Conservation (phyloP, 1,140 invertebrate species). For the Aphidius ervi region DNA sequence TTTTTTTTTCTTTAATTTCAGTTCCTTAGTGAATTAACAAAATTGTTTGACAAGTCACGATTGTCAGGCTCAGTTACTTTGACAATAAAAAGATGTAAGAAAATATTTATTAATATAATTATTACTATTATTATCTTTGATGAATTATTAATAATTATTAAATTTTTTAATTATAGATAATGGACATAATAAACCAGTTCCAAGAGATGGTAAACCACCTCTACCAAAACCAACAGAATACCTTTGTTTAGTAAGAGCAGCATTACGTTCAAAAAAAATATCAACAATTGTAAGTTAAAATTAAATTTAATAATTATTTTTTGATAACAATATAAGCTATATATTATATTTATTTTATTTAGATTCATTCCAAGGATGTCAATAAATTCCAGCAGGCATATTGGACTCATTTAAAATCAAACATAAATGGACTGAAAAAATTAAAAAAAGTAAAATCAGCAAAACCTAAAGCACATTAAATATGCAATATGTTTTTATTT, state of each 20-base stretch:
- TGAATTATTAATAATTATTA: neutral
- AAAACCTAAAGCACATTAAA: slow-evolving; percentile 60
- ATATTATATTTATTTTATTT: slow-evolving; percentile 30
- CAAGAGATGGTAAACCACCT: slow-evolving; percentile 57
- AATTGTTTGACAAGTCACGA: slow-evolving; percentile 65
- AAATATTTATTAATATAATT: slow-evolving; percentile 14
- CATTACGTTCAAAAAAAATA: slow-evolving; percentile 71
- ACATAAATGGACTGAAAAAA: slow-evolving; percentile 82
- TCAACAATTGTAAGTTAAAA: slow-evolving; percentile 63
- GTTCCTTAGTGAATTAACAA: slow-evolving; percentile 64
- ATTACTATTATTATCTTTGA: slow-evolving; percentile 13
- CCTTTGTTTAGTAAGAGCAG: slow-evolving; percentile 70
- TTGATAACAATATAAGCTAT: neutral
- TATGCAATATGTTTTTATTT: slow-evolving; percentile 37
- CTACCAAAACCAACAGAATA: slow-evolving; percentile 62
- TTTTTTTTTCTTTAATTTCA: slow-evolving; percentile 45
- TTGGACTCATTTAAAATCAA: slow-evolving; percentile 77
- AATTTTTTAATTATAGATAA: slow-evolving; percentile 59
- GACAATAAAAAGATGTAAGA: slow-evolving; percentile 69
- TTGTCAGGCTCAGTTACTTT: slow-evolving; percentile 61
- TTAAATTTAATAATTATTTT: slow-evolving; percentile 20
- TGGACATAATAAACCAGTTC: slow-evolving; percentile 67
- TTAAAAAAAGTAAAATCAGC: slow-evolving; percentile 72
- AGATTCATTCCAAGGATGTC: slow-evolving; percentile 74
- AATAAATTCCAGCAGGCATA: slow-evolving; percentile 83